These are phyloP conservation scores for Tautogolabrus adspersus DNA, from an alignment of 2,113 vertebrate species.

Conservation along the genomic window DNA sequence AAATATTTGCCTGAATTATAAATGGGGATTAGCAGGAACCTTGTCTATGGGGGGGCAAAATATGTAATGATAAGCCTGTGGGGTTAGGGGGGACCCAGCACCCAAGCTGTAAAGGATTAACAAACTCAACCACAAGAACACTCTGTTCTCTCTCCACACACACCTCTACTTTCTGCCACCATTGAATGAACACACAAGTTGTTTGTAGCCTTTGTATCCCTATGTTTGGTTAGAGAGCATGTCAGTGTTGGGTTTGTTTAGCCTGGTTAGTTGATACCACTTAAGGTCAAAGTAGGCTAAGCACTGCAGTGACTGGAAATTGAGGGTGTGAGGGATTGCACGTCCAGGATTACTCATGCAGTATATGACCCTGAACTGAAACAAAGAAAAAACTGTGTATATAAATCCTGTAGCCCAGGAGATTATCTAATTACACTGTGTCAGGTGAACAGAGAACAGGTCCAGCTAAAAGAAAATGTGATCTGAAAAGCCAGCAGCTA, in stretches of 20 bases:
- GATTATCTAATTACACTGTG: neutral
- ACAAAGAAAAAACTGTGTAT: neutral
- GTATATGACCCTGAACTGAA: constrained; percentile 5
- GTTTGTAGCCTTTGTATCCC: constrained; percentile 70
- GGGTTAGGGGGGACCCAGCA: constrained; percentile 47
- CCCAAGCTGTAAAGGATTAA: constrained; percentile 72
- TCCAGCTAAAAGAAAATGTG: constrained; percentile 54
- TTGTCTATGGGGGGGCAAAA: constrained; percentile 64
- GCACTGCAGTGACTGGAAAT: constrained; percentile 20
- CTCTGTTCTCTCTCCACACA: constrained; percentile 75
- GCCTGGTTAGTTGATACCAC: constrained; percentile 52
- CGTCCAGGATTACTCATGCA: constrained; percentile 1
- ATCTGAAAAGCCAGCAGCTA: constrained; percentile 62
- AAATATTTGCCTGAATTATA: constrained; percentile 80
- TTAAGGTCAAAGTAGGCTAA: constrained; percentile 37
- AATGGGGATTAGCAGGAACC: constrained; percentile 75
- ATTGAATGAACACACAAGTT: constrained; percentile 60
- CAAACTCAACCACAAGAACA: constrained; percentile 69
- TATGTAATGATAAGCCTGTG: constrained; percentile 74
- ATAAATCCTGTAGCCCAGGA: neutral
- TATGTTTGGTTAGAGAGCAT: constrained; percentile 71
- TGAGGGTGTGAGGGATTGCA: constrained; percentile 19
- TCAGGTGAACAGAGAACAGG: constrained; percentile 39
- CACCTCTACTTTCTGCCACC: constrained; percentile 67
- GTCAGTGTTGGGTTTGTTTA: constrained; percentile 66